Evolutionary conservation across 2,113 vertebrate species (phyloP), one percentile per base, ranked within the genome.

Genomic region (Aegypius monachus): DNA sequence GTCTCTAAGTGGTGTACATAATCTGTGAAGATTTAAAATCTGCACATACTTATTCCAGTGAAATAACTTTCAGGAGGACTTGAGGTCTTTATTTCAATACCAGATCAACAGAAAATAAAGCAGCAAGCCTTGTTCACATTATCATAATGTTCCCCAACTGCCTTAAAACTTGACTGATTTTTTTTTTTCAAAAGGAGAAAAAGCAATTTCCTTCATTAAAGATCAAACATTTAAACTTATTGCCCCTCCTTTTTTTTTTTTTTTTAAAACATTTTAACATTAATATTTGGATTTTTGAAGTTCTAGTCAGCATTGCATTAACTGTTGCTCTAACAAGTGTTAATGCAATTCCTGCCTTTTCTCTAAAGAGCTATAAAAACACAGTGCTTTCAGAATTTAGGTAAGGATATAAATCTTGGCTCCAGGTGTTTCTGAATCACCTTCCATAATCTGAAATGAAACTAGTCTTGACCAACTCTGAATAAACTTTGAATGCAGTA

Each of bases 401-500:
- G 88, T 94, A 81, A 73, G 78, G 88, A 89, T 95, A 98, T 98
- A 98, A 98, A 98, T 98, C 98, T 97, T 97, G 72, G 23, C 72
- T 91, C 97, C 98, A 98, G 98, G 98, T 98, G 98, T 98, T 98
- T 97, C 96, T 97, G 97, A 97, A 98, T 95, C 96, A 97, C 92
- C 96, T 98, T 97, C 77, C 36, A 73, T 93, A 96, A 97, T 94
- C 95, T 97, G 88, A 96, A 97, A 97, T 73, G 16, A 97, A 96
- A 93, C 86, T 93, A 59, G 75, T 95, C 82, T 97, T 96, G 91
- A 94, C 86, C 40, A 95, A 86, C 50, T 95, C 94, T 82, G 66
- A 88, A 75, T 91, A 96, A 97, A 98, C 90, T 84, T 93, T 92
- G 36, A 96, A 85, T 52, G 66, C 81, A 86, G 34, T 87, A 96